Base-by-base conservation (phyloP, 2,113 vertebrate genomes). In the Puntigrus tetrazona region DNA sequence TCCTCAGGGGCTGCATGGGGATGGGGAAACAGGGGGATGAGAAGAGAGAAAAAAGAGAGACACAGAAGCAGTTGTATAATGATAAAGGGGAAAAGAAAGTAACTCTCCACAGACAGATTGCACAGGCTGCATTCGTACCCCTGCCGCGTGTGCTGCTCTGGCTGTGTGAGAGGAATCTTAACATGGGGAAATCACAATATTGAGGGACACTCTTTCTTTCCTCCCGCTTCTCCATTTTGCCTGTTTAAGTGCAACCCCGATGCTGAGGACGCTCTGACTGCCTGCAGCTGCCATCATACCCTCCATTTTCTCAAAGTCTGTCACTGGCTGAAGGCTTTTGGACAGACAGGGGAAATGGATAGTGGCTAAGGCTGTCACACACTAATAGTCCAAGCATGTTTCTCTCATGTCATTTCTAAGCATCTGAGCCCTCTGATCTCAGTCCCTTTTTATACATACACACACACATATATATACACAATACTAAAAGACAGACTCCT, bases 181-280 rank as follows among this genome's bases (percentile, higher is more conserved):
- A 94, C 88, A 88, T 85, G 82, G 83, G 86, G 80, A 87, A 91
- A 82, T 91, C 91, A 93, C 90, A 87, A 91, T 88, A 91, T 70
- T 77, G 73, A 65, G 73, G 61, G 27, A 81, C 31, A 27, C 50
- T 5, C 25, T 43, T 59, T 73, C 14, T 76, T 80, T 16, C 8
- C 61, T 69, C 27, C 25, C 8, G 7, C 27, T 47, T 76, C 13
- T 61, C 29, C 18, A 70, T 76, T 82, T 81, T 81, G 27, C 61
- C 29, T 50, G 34, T 61, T 85, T 73, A 82, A 73, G 75, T 69
- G 79, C 59, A 50, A 69, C 63, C 63, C 61, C 3, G 11, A 84
- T 77, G 27, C 73, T 10, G 9, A 1, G 18, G 22, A 18, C 22
- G 31, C 45, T 70, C 43, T 38, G 67, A 5, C 75, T 67, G 43